phyloP scores from a whole-genome alignment of 1,140 invertebrate species.

The Arctopsyche grandis region DNA sequence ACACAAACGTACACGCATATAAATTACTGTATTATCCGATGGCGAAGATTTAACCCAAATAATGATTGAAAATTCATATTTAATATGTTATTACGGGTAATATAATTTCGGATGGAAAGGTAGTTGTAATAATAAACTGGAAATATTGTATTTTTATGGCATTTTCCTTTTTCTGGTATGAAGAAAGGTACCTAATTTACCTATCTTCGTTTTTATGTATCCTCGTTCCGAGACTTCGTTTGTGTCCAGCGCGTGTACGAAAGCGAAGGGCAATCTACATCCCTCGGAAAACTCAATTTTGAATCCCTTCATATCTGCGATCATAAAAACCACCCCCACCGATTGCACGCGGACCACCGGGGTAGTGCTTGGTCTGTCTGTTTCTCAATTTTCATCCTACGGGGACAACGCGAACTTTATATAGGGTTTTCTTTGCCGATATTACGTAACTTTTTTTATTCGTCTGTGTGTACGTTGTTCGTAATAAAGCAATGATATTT shows the following conservation, averaged over 20 bases:
- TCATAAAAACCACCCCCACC: slow-evolving; percentile 1
- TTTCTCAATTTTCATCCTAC: slow-evolving; percentile 38
- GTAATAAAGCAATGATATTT: slow-evolving; percentile 45
- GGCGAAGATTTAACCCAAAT: no score
- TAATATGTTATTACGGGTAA: no score
- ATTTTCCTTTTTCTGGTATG: no score
- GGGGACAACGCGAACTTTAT: not conserved
- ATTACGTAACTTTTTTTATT: slow-evolving; percentile 11
- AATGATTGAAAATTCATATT: no score
- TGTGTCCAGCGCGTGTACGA: not conserved
- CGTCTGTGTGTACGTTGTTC: slow-evolving; percentile 7
- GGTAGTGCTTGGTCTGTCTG: slow-evolving; percentile 1
- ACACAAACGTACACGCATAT: not conserved
- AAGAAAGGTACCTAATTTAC: not conserved
- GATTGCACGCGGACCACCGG: not conserved
- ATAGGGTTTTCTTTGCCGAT: slow-evolving; percentile 22
- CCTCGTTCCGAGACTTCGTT: not conserved
- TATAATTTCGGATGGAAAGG: no score
- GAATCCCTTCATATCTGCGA: slow-evolving; percentile 30
- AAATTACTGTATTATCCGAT: not conserved
- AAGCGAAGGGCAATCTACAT: no score
- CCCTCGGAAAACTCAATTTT: slow-evolving; percentile 26
- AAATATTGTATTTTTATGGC: no score
- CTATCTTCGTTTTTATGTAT: not conserved
- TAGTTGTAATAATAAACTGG: no score